Conservation (phyloP, 1,140 invertebrate genomes). For the Atopsyche davidsoni region DNA sequence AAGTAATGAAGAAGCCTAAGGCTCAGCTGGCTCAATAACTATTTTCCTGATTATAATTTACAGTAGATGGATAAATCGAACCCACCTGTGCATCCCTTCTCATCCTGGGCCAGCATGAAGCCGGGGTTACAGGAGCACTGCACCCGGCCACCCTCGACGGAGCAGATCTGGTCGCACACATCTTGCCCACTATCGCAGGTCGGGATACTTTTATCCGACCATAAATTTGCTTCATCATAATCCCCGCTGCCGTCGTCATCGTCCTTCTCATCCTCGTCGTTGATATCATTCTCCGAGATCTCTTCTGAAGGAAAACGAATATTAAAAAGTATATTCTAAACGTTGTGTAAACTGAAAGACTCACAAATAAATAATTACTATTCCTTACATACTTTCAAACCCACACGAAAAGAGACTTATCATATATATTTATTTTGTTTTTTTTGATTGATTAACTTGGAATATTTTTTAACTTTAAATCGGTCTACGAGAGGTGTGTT, state of each 20-base stretch:
- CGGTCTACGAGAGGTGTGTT: no score
- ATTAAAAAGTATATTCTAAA: no score
- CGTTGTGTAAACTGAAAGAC: no score
- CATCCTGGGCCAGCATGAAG: slow-evolving; percentile 34
- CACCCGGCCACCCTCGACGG: slow-evolving; percentile 33
- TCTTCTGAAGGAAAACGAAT: no score
- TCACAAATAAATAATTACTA: no score
- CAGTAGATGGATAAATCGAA: not conserved
- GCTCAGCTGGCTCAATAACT: not conserved
- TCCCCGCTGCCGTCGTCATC: slow-evolving; percentile 12
- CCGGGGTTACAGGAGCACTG: slow-evolving; percentile 35
- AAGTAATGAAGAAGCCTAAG: not conserved
- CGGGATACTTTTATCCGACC: slow-evolving; percentile 12
- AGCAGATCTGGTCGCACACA: slow-evolving; percentile 38
- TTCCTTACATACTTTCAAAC: no score
- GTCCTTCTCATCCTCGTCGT: slow-evolving; percentile 1
- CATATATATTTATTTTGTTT: no score
- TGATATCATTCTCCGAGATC: no score
- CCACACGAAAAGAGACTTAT: no score
- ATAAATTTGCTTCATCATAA: slow-evolving; percentile 20
- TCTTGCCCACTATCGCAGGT: slow-evolving; percentile 18
- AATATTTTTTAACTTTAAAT: no score
- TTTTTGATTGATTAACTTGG: no score
- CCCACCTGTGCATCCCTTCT: slow-evolving; percentile 34
- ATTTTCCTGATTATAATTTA: not conserved